Evolutionary conservation across 2,113 vertebrate species (phyloP), one percentile per base, ranked within the genome.

Genomic region (Chaetura pelagica): DNA sequence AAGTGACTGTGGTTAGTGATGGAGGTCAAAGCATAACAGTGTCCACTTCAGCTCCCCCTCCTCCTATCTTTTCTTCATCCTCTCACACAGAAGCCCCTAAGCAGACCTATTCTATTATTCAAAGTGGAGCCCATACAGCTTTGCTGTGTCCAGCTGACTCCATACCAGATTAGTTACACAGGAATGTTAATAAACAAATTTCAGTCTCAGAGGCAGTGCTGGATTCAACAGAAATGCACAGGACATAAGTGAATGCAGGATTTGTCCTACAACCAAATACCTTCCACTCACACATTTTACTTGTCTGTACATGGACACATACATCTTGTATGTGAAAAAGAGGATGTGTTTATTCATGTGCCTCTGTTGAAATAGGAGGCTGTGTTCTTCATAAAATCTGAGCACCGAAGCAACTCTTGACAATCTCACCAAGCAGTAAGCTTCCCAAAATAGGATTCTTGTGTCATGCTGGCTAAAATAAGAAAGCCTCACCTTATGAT

Each of bases 1-100:
- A 99, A 72, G 99, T 99, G 29, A 99, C 99, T 0, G 99, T 99
- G 82, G 98, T 99, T 87, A 99, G 99, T 0, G 98, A 99, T 1
- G 98, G 97, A 0, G 97, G 94, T 19, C 98, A 98, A 62, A 98
- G 96, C 86, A 87, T 98, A 15, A 66, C 98, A 0, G 97, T 98
- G 75, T 95, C 97, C 38, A 81, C 98, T 27, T 77, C 96, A 19
- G 76, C 97, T 2, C 92, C 98, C 0, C 48, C 98, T 3, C 96
- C 84, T 4, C 98, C 90, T 20, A 87, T 98, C 23, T 98, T 98
- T 90, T 97, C 97, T 2, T 95, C 97, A 1, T 94, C 97, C 0
- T 96, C 98, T 4, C 98, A 97, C 77, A 49, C 89, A 1, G 98
- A 98, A 6, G n/a, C 96, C 13, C 94, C 98, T 16, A 99, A 98